Evolutionary conservation across 2,113 vertebrate genomes (phyloP).

Genomic region (Amphiprion ocellaris): DNA sequence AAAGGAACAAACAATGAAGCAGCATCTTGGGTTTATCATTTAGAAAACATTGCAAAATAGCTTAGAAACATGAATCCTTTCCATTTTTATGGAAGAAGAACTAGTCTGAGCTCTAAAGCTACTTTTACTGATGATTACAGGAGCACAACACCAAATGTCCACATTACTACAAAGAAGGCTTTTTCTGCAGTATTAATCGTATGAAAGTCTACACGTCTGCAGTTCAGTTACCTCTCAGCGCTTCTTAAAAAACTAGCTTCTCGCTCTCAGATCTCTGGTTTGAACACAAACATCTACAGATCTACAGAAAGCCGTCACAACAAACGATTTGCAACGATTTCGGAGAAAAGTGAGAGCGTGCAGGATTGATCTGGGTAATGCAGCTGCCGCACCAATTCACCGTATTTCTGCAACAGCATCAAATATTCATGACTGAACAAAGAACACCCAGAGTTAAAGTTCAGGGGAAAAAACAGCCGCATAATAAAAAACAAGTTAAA

Average conservation of each 20-base stretch:
- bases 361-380: neutral
- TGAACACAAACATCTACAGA: neutral
- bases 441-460: slow-evolving; percentile 3
- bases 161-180: neutral
- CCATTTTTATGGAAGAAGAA: neutral
- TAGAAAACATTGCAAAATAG: too few relatives aligned
- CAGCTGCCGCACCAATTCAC: neutral
- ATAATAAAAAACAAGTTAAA: neutral
- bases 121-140: slow-evolving; percentile 6
- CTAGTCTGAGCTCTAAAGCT: neutral
- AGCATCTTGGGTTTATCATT: too few relatives aligned
- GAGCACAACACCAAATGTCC: neutral
- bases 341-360: neutral
- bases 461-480: neutral
- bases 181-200: neutral
- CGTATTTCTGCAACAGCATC: neutral
- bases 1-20: neutral
- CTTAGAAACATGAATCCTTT: too few relatives aligned
- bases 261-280: neutral
- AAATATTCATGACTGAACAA: slow-evolving; percentile 6
- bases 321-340: slow-evolving; percentile 18
- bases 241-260: neutral
- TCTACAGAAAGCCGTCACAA: slow-evolving; percentile 27
- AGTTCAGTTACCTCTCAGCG: neutral
- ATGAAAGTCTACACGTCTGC: neutral